Base-by-base conservation (phyloP, 53 echinoderm and acorn worm species). In the Paracentrotus lividus region DNA sequence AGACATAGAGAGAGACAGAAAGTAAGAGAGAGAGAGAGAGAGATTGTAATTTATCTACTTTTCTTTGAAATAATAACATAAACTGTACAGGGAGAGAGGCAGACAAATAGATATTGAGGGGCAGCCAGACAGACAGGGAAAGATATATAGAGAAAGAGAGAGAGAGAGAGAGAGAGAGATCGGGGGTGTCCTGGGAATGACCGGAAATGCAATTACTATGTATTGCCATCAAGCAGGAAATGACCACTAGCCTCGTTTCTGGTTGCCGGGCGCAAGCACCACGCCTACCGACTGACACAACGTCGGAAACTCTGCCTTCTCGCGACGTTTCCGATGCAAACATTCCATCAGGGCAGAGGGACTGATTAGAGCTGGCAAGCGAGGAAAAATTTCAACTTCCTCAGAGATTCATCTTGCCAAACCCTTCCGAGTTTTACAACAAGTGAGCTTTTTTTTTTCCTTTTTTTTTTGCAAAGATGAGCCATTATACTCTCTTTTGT, bases 121-220 rank as follows among this genome's bases (percentile, higher is more conserved):
- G n/a, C 33, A 44, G 81, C 9, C 81, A 44, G 23, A 8, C n/a
- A 78, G 81, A 78, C 12, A n/a, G n/a, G n/a, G n/a, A n/a, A n/a
- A n/a, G n/a, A n/a, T n/a, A n/a, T n/a, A n/a, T 33, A 84, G 84
- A 84, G 42, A 53, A 12, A 85, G 9, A 85, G 85, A 85, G 42
- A 40, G 84, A 26, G 47, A 44, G 13, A 26, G 20, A 81, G 26
- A 49, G 12, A 24, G 47, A 12, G 1, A 47, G 24, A 40, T 12
- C 36, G 12, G 2, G 9, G 81, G 81, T n/a, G 47, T 47, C 81
- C 81, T 24, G 81, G 90, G 49, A 53, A 18, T 90, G 68, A 68
- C 90, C 90, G 90, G 90, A 90, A 90, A 90, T 72, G 69, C 90
- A 90, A 90, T 90, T 90, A 90, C 67, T 14, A 75, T 13, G 33